These are phyloP conservation scores for Alfaro cultratus DNA, from an alignment of 2,797 vertebrate genomes.

Conservation along the genomic window DNA sequence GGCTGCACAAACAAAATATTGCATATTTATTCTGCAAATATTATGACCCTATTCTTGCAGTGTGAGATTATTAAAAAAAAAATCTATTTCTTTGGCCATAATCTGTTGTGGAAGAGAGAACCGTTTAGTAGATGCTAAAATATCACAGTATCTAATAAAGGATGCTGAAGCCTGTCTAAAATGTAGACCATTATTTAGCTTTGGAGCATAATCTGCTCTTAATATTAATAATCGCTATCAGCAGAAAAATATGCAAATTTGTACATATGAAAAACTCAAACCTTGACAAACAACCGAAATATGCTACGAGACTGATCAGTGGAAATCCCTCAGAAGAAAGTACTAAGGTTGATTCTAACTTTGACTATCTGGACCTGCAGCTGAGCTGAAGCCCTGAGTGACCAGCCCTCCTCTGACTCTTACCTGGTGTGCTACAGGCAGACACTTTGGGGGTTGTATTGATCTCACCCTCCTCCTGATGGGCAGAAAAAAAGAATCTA, in stretches of 20 bases:
- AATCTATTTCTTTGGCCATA: no score
- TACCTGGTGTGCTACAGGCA: conserved; percentile 95
- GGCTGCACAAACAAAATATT: background rate
- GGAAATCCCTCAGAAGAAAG: background rate
- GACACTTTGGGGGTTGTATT: conserved; percentile 88
- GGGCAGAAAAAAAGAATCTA: conserved; percentile 56
- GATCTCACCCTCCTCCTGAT: conserved; percentile 89
- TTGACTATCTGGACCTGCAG: background rate
- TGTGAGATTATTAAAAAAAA: no score
- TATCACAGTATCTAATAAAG: no score
- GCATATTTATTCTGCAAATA: no score
- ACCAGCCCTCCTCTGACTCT: conserved; percentile 54
- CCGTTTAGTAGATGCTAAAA: no score
- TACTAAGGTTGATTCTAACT: conserved; percentile 7
- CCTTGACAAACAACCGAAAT: background rate
- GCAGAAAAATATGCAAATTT: no score
- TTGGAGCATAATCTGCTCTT: no score
- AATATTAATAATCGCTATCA: no score
- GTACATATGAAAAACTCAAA: background rate
- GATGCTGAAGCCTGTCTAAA: no score
- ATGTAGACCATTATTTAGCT: no score
- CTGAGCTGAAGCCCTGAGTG: background rate
- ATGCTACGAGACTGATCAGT: background rate
- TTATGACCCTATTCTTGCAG: no score
- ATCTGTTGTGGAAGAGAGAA: no score